phyloP scores from a whole-genome alignment of 2,113 vertebrate genomes.

The Eurypyga helias region DNA sequence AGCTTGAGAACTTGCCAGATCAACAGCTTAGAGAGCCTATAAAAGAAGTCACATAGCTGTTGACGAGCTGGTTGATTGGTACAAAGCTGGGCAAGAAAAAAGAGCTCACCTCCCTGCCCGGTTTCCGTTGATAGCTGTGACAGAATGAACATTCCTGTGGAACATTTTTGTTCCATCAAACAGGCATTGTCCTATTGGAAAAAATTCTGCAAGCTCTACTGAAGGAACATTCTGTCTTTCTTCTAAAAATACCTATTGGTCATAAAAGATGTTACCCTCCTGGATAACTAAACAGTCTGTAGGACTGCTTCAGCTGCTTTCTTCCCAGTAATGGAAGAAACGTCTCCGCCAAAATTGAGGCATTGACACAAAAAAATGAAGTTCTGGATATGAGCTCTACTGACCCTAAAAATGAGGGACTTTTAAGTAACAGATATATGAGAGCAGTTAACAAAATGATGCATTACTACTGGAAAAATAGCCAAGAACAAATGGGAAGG shows the following conservation, averaged over 20 bases:
- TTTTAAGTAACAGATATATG: not conserved
- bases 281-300: not conserved
- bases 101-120: not conserved
- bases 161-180: constrained; percentile 50
- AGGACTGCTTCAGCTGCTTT: not conserved
- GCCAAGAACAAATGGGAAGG: not conserved
- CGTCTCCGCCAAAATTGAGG: not conserved
- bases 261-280: constrained; percentile 5
- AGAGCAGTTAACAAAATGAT: not conserved
- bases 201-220: constrained; percentile 7
- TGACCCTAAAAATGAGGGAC: not conserved
- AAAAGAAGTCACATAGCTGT: constrained; percentile 6
- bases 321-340: constrained; percentile 30
- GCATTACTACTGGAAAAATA: not conserved
- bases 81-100: constrained; percentile 30
- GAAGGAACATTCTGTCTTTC: constrained; percentile 55
- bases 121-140: constrained; percentile 33
- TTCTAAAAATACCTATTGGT: constrained; percentile 51
- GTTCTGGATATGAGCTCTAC: not conserved
- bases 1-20: not conserved
- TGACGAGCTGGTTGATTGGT: constrained; percentile 22
- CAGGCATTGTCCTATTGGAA: not conserved
- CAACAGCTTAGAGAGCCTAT: not conserved
- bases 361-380: not conserved
- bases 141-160: constrained; percentile 30